phyloP scores from a whole-genome alignment of 1,140 invertebrate genomes.

The Zophobas morio region DNA sequence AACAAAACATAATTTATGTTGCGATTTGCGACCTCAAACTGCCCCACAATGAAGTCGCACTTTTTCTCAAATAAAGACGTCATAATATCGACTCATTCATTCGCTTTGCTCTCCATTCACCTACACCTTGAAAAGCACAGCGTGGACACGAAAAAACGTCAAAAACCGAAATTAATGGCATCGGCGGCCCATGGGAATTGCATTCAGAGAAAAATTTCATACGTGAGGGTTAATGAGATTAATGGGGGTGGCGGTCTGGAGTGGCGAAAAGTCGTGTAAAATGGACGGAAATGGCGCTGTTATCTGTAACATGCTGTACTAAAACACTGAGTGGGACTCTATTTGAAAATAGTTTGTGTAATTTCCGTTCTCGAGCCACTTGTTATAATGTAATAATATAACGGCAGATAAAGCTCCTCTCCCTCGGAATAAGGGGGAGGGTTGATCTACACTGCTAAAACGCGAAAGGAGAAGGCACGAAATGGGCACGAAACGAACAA shows the following conservation, averaged over 20 bases:
- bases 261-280: conserved; percentile 50
- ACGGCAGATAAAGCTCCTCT: conserved; percentile 58
- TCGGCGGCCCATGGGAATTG: conserved; percentile 9
- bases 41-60: conserved; percentile 42
- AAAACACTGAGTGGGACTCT: conserved; percentile 64
- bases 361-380: conserved; percentile 65
- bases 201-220: background rate
- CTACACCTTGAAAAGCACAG: conserved; percentile 14
- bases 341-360: conserved; percentile 67
- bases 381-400: conserved; percentile 66
- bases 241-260: background rate
- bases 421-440: conserved; percentile 8
- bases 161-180: conserved; percentile 38
- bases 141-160: conserved; percentile 31
- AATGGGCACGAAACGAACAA: background rate
- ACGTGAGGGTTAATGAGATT: background rate
- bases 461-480: background rate
- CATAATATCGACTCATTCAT: conserved; percentile 39
- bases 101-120: conserved; percentile 9
- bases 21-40: conserved; percentile 47
- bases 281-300: conserved; percentile 57
- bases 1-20: conserved; percentile 48
- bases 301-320: conserved; percentile 60
- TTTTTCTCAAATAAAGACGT: conserved; percentile 39
- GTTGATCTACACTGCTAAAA: conserved; percentile 23